phyloP scores from a whole-genome alignment of 37 sponge, comb jelly and placozoan species.

The Theonella swinhoei region DNA sequence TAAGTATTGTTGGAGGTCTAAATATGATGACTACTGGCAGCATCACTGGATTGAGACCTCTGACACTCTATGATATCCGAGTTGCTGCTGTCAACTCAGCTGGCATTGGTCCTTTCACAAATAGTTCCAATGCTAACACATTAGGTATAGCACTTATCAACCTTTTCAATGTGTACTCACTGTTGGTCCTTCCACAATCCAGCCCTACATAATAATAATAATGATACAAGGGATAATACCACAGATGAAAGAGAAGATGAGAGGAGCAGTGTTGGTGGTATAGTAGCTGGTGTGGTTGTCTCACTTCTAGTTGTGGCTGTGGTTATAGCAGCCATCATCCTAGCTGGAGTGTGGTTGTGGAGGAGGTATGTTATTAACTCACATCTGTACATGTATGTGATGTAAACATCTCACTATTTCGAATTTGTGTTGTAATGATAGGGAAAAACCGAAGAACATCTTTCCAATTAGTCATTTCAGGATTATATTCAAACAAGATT shows the following conservation, averaged over 20 bases:
- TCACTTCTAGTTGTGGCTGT: neutral
- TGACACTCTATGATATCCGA: constrained; percentile 10
- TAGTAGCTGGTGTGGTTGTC: neutral
- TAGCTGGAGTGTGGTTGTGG: neutral
- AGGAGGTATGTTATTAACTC: neutral
- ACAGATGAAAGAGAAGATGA: neutral
- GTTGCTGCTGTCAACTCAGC: constrained; percentile 42
- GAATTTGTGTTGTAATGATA: neutral
- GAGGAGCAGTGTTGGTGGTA: neutral
- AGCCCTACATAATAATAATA: no score
- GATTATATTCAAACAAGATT: neutral
- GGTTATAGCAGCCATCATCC: neutral
- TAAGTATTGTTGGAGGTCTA: no score
- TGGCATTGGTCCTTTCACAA: no score
- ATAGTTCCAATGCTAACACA: no score
- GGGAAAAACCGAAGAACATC: neutral
- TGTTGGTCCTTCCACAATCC: no score
- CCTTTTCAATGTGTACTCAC: no score
- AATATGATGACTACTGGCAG: no score
- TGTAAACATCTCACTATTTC: neutral
- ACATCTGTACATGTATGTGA: neutral
- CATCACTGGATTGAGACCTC: constrained; percentile 22
- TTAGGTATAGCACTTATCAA: no score
- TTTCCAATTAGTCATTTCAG: neutral
- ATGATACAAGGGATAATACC: neutral